Evolutionary conservation across 2,888 invertebrate genomes (phyloP).

Genomic region (Nycteola revayana): DNA sequence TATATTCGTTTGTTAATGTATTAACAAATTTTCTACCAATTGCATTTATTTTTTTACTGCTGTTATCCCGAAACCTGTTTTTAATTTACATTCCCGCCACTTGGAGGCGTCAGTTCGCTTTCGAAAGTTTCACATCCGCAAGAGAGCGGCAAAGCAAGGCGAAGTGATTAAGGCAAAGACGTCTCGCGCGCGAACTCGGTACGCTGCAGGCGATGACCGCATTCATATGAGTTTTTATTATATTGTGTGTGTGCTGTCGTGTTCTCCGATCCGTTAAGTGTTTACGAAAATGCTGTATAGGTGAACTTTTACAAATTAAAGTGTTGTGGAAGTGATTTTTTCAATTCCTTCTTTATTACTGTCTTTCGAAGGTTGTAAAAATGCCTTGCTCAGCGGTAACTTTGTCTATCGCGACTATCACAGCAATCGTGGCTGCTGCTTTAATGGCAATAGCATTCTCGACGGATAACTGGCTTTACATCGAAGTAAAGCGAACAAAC

Average conservation of each 20-base stretch:
- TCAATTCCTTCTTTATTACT: constrained; percentile 49
- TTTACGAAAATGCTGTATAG: constrained; percentile 78
- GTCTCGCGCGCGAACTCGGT: constrained; percentile 78
- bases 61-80: constrained; percentile 63
- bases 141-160: constrained; percentile 75
- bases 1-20: too few species aligned
- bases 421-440: constrained; percentile 96
- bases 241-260: constrained; percentile 77
- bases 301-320: constrained; percentile 63
- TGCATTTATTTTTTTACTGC: too few species aligned
- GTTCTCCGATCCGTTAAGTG: constrained; percentile 72
- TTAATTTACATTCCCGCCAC: constrained; percentile 78
- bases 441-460: constrained; percentile 96
- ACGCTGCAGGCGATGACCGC: constrained; percentile 81
- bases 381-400: constrained; percentile 98
- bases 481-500: constrained; percentile 93
- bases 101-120: constrained; percentile 74
- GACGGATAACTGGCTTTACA: constrained; percentile 98
- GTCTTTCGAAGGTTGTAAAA: constrained; percentile 72
- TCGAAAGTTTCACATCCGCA: constrained; percentile 82
- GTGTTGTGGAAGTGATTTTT: constrained; percentile 76
- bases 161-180: constrained; percentile 70
- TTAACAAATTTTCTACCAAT: too few species aligned
- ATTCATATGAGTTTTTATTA: constrained; percentile 76
- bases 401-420: constrained; percentile 96